Base-by-base conservation (phyloP, 2,888 invertebrate species). In the Drosophila cyrtoloma region DNA sequence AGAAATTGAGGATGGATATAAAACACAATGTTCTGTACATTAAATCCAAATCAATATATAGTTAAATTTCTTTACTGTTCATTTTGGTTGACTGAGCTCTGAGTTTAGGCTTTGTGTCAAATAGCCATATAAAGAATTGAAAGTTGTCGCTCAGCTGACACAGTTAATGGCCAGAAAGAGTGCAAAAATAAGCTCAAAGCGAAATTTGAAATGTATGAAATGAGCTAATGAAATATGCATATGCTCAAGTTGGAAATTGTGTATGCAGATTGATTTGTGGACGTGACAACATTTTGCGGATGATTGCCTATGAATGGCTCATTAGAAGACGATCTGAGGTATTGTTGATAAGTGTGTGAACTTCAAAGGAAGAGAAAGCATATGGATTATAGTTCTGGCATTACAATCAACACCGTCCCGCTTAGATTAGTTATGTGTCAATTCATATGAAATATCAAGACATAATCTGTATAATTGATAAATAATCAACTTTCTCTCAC, bases 111-210 rank as follows among this genome's bases (percentile, higher is more conserved):
- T 73, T 44, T 71, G 74, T 81, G 76, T 60, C 63, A 75, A 83
- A 79, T 74, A 32, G 26, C 26, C 10, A 71, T 37, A 57, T 58
- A 69, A 59, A 63, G 84, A 81, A 83, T 84, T 83, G 86, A 86
- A 83, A 86, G 83, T 83, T 69, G 68, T 66, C 51, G 63, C 37
- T 26, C 39, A 14, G 42, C 51, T 86, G 86, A 79, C 86, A 86
- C 73, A 86, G 67, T 81, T 83, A 52, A 59, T 63, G 42, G 42
- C 47, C n/a, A 9, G 47, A 33, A 71, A 68, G 44, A 56, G 58
- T 76, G 76, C 72, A 55, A 76, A 71, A 68, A 53, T 47, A 12
- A 59, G 58, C 19, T 39, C 53, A 22, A 65, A 57, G 22, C 12
- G 30, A 52, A 68, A 60, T 68, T 61, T 33, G 33, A 63, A 74